These are phyloP conservation scores for Turritopsis rubra DNA, from an alignment of 30 jellyfish, hydroid and myxozoan species.

Conservation along the genomic window DNA sequence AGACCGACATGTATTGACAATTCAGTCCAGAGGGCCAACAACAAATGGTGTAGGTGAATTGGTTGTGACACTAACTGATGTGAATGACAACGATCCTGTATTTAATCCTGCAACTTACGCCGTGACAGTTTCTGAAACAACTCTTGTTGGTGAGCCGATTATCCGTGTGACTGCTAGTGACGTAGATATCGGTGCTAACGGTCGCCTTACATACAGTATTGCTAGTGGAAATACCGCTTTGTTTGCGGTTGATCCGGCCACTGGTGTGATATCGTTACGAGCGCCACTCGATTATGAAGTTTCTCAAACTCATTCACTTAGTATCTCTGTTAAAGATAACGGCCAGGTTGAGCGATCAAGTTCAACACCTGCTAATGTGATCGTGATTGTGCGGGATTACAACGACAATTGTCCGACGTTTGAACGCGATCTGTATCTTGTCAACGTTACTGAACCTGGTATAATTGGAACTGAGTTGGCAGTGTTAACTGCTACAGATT, in stretches of 20 bases:
- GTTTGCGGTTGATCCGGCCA: slow-evolving; percentile 26
- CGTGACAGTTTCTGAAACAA: slow-evolving; percentile 65
- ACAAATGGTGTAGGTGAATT: slow-evolving; percentile 18
- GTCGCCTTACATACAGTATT: slow-evolving; percentile 28
- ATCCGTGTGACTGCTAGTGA: slow-evolving; percentile 50
- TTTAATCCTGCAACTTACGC: slow-evolving; percentile 41
- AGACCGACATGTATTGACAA: slow-evolving; percentile 1
- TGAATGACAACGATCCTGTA: slow-evolving; percentile 62
- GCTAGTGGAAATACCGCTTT: slow-evolving; percentile 34
- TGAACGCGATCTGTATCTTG: slow-evolving; percentile 14
- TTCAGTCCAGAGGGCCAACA: slow-evolving; percentile 38
- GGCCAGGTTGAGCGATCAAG: slow-evolving; percentile 27
- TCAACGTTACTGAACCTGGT: slow-evolving; percentile 45
- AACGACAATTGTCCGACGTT: slow-evolving; percentile 78
- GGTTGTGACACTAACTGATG: slow-evolving; percentile 48
- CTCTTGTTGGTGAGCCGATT: slow-evolving; percentile 45
- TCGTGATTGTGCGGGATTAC: slow-evolving; percentile 46
- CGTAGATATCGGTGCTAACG: slow-evolving; percentile 51
- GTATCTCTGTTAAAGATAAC: slow-evolving; percentile 46
- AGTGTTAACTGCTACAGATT: neutral
- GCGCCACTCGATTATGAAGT: slow-evolving; percentile 50
- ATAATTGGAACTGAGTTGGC: slow-evolving; percentile 15
- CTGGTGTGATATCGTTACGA: slow-evolving; percentile 39
- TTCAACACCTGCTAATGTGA: slow-evolving; percentile 42
- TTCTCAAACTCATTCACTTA: slow-evolving; percentile 29